Evolutionary conservation across 2,888 invertebrate species (phyloP), one percentile per base, ranked within the genome.

Genomic region (Eremobia ochroleuca): DNA sequence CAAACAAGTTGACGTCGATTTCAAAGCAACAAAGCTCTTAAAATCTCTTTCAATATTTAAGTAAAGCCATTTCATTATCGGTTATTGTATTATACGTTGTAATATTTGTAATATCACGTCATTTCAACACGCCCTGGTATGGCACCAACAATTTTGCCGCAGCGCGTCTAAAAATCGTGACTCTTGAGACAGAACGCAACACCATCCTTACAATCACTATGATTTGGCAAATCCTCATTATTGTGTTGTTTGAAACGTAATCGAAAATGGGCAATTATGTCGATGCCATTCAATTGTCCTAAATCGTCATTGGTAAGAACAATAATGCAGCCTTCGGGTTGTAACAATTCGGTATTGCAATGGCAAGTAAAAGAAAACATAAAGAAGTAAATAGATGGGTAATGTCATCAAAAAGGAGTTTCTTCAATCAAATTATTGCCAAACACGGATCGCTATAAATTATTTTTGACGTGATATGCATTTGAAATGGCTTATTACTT

Each of bases 231-330:
- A 94, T 91, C 90, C 91, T 93, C 91, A 94, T 93, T 93, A 94
- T 92, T 91, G 85, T 87, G 82, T 89, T 88, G 89, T 86, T 92
- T 90, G 91, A 90, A 91, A 90, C 88, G 91, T 94, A 94, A 94
- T 95, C 93, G 91, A 94, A 94, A 95, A 95, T 93, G 88, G 90
- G 79, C 93, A 94, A 94, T 94, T 94, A 93, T 92, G 90, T 91
- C 87, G 86, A 80, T 89, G 91, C 90, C 93, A 93, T 95, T 95
- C 95, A 93, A 95, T 96, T 94, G 94, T 94, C 88, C 91, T 88
- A 92, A 93, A 92, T 92, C 88, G 90, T 92, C 92, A 91, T 91
- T 91, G 89, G 87, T 81, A 87, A 92, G 90, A 93, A 94, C 93
- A 93, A 93, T 92, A 82, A 90, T 86, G 71, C 80, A 91, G 86